Evolutionary conservation across 2,888 invertebrate genomes (phyloP).

Genomic region (Rhopalosiphum nymphaeae): DNA sequence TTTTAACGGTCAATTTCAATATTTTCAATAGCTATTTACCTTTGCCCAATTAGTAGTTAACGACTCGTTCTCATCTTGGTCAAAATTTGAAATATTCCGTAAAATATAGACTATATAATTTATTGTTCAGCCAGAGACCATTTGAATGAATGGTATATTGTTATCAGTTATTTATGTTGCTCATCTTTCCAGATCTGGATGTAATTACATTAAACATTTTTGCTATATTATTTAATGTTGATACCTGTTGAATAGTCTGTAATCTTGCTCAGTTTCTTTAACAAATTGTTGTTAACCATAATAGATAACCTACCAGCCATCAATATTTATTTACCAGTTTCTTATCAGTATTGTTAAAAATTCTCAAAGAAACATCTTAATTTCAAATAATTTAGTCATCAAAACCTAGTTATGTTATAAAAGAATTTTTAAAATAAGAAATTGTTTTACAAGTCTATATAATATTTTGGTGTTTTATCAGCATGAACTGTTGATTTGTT

Average conservation of each 20-base stretch:
- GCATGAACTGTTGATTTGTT: neutral
- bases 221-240: neutral
- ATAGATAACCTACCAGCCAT: neutral
- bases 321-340: neutral
- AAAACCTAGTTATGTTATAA: neutral
- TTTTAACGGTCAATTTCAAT: neutral
- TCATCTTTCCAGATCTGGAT: neutral
- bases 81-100: neutral
- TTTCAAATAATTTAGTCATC: neutral
- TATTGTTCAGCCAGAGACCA: neutral
- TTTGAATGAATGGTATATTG: neutral
- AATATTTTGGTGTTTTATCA: neutral
- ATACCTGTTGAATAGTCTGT: slow-evolving; percentile 26
- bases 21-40: neutral
- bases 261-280: neutral
- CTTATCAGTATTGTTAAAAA: slow-evolving; percentile 23
- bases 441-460: neutral
- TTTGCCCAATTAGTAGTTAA: neutral
- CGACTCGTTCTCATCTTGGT: neutral
- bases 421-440: neutral
- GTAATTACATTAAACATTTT: neutral
- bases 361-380: neutral
- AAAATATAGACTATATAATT: neutral
- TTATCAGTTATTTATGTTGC: slow-evolving; percentile 5
- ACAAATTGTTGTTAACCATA: neutral